Evolutionary conservation across 2,797 vertebrate species (phyloP), one percentile per base, ranked within the genome.

Genomic region (Okamejei kenojei): DNA sequence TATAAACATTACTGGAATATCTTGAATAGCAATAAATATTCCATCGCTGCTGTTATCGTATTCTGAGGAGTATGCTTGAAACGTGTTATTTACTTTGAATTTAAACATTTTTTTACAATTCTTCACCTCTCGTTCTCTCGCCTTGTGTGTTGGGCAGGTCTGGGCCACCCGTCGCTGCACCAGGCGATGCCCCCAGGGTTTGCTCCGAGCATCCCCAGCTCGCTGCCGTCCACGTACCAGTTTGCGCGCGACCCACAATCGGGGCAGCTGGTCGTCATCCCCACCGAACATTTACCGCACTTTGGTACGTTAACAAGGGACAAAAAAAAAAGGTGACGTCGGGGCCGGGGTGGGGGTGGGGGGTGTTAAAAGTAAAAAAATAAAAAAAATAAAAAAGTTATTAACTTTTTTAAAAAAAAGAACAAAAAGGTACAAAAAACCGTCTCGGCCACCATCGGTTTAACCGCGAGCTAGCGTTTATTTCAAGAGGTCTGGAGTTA

Each of bases 161-260:
- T 99, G 86, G 97, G 97, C 23, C 97, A 97, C 68, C 97, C 98
- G 0, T 97, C 98, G 19, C 95, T 99, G 93, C 98, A 99, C 96
- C 98, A 99, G 95, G 97, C 97, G 79, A 97, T 99, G 95, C 96
- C 98, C 21, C 97, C 97, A 3, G 97, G 97, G 15, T 99, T 99
- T 94, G 97, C 98, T 0, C 96, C 98, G 0, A 95, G 98, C 90
- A 95, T 99, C 95, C 97, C 96, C 35, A 97, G 97, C 94, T 97
- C 98, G 65, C 96, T 99, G 82, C 97, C 98, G 0, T 97, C 98
- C 0, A 96, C 98, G 19, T 99, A 99, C 96, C 98, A 99, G 96
- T 98, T 99, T 94, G 98, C 98, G 94, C 96, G 98, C 94, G 99
- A 99, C 94, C 98, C 99, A 0, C 98, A 99, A 95, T 98, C 98